These are phyloP conservation scores for Colistium nudipinnis DNA, from an alignment of 2,113 vertebrate species.

Conservation along the genomic window DNA sequence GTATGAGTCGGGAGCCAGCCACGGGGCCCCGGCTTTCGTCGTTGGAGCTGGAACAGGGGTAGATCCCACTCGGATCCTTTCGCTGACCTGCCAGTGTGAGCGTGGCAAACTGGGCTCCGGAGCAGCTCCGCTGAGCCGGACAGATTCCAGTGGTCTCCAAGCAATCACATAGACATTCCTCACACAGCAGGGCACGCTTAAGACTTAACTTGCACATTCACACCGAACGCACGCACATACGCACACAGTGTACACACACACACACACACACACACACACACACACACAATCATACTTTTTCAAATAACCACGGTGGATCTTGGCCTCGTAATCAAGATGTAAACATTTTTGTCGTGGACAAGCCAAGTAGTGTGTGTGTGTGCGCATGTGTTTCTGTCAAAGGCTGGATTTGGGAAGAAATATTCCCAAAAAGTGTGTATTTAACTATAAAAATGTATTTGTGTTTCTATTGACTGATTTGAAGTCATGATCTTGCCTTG, in stretches of 20 bases:
- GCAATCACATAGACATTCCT: conserved; percentile 66
- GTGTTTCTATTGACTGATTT: conserved; percentile 9
- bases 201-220: conserved; percentile 39
- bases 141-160: conserved; percentile 59
- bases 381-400: background rate
- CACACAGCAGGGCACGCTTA: conserved; percentile 49
- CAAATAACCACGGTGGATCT: background rate
- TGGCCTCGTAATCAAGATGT: background rate
- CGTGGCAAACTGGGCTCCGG: conserved; percentile 33
- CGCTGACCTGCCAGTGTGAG: conserved; percentile 46
- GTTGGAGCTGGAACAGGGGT: conserved; percentile 14
- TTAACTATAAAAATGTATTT: background rate
- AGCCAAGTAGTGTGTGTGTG: background rate
- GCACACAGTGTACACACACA: background rate
- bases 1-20: conserved; percentile 8
- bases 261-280: background rate
- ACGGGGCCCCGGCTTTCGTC: conserved; percentile 13
- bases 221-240: background rate
- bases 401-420: background rate
- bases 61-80: conserved; percentile 37
- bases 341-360: conserved; percentile 1
- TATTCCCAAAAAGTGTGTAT: too few species aligned
- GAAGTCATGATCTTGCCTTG: background rate
- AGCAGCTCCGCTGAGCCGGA: conserved; percentile 50
- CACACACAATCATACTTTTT: background rate